Percentiles rank a stretch among this genome's conserved stretches.
Evolutionary conservation across 92 coral and sea anemone genomes (phyloP).

Genomic region (Metridium senile): DNA sequence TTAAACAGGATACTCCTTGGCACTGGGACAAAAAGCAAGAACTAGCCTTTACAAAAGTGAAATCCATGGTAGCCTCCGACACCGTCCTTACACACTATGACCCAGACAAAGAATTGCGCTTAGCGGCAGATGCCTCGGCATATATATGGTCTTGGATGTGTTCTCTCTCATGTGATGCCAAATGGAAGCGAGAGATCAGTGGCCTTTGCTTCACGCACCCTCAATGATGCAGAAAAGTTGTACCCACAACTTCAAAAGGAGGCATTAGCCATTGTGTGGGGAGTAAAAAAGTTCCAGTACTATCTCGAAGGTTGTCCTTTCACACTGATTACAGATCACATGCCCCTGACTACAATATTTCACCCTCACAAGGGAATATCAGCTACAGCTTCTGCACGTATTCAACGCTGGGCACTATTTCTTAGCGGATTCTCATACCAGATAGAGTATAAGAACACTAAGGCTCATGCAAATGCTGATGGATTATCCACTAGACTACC

Average conservation of each 20-base stretch:
- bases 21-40: conserved; percentile 28
- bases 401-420: conserved; percentile 51
- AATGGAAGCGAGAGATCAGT: conserved; percentile 19
- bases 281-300: conserved; percentile 32
- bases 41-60: conserved; percentile 14
- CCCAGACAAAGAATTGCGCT: conserved; percentile 20
- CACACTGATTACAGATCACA: conserved; percentile 47
- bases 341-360: conserved; percentile 35
- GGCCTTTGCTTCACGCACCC: conserved; percentile 41
- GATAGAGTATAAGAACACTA: conserved; percentile 38
- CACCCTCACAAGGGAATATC: conserved; percentile 26
- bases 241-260: conserved; percentile 25
- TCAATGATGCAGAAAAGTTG: conserved; percentile 31
- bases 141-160: conserved; percentile 42
- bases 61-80: conserved; percentile 29
- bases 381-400: conserved; percentile 36
- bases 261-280: conserved; percentile 40
- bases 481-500: conserved; percentile 32
- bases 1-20: conserved; percentile 24
- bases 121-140: conserved; percentile 41
- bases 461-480: conserved; percentile 47
- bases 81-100: conserved; percentile 36
- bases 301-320: conserved; percentile 46
- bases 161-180: conserved; percentile 26
- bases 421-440: conserved; percentile 37